Base-by-base conservation (phyloP, 2,113 vertebrate species). In the Oceanites oceanicus region DNA sequence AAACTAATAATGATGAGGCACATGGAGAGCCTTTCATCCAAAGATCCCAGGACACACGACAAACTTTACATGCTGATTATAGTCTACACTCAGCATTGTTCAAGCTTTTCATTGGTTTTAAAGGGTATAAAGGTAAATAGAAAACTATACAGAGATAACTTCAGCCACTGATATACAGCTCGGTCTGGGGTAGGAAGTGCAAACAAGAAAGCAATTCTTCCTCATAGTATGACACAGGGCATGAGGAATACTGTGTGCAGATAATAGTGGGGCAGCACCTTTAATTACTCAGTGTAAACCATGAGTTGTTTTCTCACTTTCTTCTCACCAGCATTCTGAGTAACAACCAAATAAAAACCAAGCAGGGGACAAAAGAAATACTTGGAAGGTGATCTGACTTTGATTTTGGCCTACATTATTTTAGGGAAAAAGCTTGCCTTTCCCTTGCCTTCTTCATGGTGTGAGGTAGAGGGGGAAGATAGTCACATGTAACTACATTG, bases 51-150 rank as follows among this genome's bases (percentile, higher is more conserved):
- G 94, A 96, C 91, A 97, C 70, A 73, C 5, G 1, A 95, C 92
- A 90, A 96, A 88, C 22, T 89, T 93, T 89, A 96, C 96, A 94
- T 95, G 92, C 80, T 76, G 94, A 95, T 96, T 95, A 81, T 52
- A 30, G 38, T 70, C 49, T 92, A 55, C 47, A 26, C 27, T 82
- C 59, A 42, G 26, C 71, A 78, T 86, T 93, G 49, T 62, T 94
- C 61, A 92, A 89, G 75, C 13, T 96, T 94, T 72, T 82, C 32
- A 40, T 61, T 88, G 80, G 71, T 16, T 91, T 92, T 92, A 93
- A 78, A 44, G 42, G 49, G 44, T 36, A 72, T 23, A 91, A 85
- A 87, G 29, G 36, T 68, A 93, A 87, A 68, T 14, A 95, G 34
- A 68, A 91, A 93, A 40, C 47, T 56, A 42, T 63, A 29, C 56